phyloP scores from a whole-genome alignment of 2,888 invertebrate species.

The Mimas tiliae region DNA sequence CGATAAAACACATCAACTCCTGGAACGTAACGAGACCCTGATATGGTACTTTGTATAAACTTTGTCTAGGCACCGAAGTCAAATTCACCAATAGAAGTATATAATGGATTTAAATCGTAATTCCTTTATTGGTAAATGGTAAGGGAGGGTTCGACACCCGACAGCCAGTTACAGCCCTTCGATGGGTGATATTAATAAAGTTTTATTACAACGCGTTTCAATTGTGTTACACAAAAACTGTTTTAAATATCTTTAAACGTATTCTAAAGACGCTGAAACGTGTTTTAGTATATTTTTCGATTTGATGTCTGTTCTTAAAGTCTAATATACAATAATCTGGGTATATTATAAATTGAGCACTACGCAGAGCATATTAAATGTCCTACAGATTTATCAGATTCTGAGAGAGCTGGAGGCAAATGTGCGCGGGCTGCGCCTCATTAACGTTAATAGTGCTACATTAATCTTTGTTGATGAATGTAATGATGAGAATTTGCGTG shows the following conservation, averaged over 20 bases:
- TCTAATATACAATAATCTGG: neutral
- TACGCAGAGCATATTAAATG: constrained; percentile 8
- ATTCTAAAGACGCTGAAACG: neutral
- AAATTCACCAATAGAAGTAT: constrained; percentile 32
- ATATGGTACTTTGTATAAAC: constrained; percentile 8
- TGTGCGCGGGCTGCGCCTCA: constrained; percentile 67
- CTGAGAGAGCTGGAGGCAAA: constrained; percentile 56
- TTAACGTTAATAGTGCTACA: constrained; percentile 71
- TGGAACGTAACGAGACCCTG: neutral
- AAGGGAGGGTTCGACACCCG: constrained; percentile 24
- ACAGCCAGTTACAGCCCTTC: constrained; percentile 28
- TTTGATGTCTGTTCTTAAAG: too few species aligned
- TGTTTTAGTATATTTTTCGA: neutral
- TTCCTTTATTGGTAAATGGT: constrained; percentile 25
- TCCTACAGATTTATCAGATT: constrained; percentile 46
- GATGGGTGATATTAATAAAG: constrained; percentile 56
- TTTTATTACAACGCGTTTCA: constrained; percentile 45
- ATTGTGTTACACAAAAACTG: constrained; percentile 31
- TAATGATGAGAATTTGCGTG: constrained; percentile 60
- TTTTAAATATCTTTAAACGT: constrained; percentile 10
- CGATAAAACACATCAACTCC: neutral
- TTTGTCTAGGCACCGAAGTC: constrained; percentile 27
- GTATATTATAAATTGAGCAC: neutral
- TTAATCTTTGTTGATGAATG: constrained; percentile 73
- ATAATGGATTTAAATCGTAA: constrained; percentile 26